Base-by-base conservation (phyloP, 2,888 invertebrate genomes). In the Antitype chi region DNA sequence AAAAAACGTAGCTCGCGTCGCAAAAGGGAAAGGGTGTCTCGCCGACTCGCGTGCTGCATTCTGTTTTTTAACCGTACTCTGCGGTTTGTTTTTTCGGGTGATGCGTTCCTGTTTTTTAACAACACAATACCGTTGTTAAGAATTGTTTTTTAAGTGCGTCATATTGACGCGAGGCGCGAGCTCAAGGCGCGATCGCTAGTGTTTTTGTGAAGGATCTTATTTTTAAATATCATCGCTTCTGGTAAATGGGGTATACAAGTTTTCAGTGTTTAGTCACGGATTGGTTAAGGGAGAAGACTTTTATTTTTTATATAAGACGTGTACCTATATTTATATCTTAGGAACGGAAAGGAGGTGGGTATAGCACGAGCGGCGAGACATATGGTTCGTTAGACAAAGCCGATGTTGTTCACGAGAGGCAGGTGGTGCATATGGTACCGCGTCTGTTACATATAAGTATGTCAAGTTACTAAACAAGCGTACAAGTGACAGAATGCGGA, bases 1-100 rank as follows among this genome's bases (percentile, higher is more conserved):
- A 93, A 94, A 93, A 95, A 96, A 94, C 91, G 94, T 94, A 95
- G 95, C 95, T 91, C 96, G 96, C 95, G 96, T 92, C 96, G 94
- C 95, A 94, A 96, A 96, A 96, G 96, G 96, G 96, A 96, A 96
- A 96, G 96, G 96, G 96, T 96, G 96, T 95, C 94, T 94, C 93
- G 89, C 85, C 89, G 90, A 83, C 94, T 95, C 96, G 96, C 96
- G 96, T 96, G 96, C 96, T 96, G 96, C 95, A 91, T 94, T 96
- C 91, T 94, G 94, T 96, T 96, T 96, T 95, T 96, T 96, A 96
- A 95, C 93, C 91, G 93, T 92, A 93, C 90, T 94, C 95, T 95
- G 96, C 93, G 96, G 96, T 96, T 95, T 96, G 94, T 96, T 96
- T 96, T 96, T 96, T 96, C 94, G 92, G 85, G 88, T 91, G 92